Evolutionary conservation across 1,140 invertebrate species (phyloP).

Genomic region (Oncopodura yosiiana): DNA sequence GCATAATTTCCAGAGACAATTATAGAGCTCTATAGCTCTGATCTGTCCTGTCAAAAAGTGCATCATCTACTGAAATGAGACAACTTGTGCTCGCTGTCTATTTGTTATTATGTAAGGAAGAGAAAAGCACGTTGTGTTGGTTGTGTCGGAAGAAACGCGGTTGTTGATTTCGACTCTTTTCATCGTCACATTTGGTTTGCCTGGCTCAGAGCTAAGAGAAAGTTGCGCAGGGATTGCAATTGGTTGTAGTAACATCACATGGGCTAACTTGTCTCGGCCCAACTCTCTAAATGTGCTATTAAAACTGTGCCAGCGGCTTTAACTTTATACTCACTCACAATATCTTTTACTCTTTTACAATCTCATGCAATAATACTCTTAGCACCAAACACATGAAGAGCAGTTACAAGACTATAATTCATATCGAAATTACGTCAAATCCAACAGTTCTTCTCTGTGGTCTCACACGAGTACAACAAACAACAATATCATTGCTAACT

Average conservation of each 20-base stretch:
- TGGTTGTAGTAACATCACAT: conserved; percentile 22
- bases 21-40: too few species aligned
- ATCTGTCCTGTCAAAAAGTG: too few species aligned
- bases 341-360: too few species aligned
- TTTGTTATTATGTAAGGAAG: too few species aligned
- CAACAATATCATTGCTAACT: conserved; percentile 22
- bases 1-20: too few species aligned
- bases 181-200: conserved; percentile 15
- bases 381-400: conserved; percentile 4
- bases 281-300: conserved; percentile 38
- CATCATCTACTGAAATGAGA: too few species aligned
- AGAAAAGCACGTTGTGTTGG: conserved; percentile 22
- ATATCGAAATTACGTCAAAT: conserved; percentile 40
- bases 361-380: too few species aligned
- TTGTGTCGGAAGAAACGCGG: conserved; percentile 22
- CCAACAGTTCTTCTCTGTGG: conserved; percentile 31
- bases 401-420: conserved; percentile 40
- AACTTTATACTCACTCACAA: too few species aligned
- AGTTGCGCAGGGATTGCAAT: conserved; percentile 9
- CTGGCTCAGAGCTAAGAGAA: conserved; percentile 13
- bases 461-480: conserved; percentile 25
- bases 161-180: conserved; percentile 8
- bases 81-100: too few species aligned
- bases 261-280: conserved; percentile 22
- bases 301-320: conserved; percentile 41